Evolutionary conservation across 2,888 invertebrate genomes (phyloP).

Genomic region (Torymus auratus): DNA sequence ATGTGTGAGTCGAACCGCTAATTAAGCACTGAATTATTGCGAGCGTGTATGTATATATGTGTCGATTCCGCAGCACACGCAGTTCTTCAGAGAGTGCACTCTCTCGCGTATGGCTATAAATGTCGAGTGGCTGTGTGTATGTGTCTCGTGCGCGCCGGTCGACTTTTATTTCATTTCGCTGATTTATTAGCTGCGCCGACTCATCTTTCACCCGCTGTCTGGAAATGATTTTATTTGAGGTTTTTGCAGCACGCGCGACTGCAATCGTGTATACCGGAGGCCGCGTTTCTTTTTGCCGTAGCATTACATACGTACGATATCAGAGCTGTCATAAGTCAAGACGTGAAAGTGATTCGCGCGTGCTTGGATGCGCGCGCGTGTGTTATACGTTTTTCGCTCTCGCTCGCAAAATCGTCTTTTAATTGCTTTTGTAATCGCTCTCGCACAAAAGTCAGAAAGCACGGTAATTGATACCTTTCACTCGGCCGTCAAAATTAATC

Average conservation of each 20-base stretch:
- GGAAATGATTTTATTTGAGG: slow-evolving; percentile 23
- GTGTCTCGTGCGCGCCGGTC: no score
- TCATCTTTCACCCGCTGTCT: slow-evolving; percentile 25
- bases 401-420: slow-evolving; percentile 45
- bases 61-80: background rate
- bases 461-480: slow-evolving; percentile 36
- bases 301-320: background rate
- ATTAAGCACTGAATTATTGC: slow-evolving; percentile 10
- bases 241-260: slow-evolving; percentile 5
- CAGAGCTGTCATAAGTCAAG: slow-evolving; percentile 14
- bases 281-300: background rate
- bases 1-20: background rate
- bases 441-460: no score
- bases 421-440: slow-evolving; percentile 20
- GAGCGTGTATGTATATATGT: background rate
- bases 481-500: slow-evolving; percentile 32
- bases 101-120: background rate
- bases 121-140: background rate
- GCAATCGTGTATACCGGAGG: background rate
- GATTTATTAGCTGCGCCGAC: slow-evolving; percentile 19
- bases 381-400: background rate
- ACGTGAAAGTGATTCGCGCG: slow-evolving; percentile 29
- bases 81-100: background rate
- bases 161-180: slow-evolving; percentile 28
- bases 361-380: no score